Base-by-base conservation (phyloP, 53 echinoderm and acorn worm genomes). In the Temnopleurus reevesii region DNA sequence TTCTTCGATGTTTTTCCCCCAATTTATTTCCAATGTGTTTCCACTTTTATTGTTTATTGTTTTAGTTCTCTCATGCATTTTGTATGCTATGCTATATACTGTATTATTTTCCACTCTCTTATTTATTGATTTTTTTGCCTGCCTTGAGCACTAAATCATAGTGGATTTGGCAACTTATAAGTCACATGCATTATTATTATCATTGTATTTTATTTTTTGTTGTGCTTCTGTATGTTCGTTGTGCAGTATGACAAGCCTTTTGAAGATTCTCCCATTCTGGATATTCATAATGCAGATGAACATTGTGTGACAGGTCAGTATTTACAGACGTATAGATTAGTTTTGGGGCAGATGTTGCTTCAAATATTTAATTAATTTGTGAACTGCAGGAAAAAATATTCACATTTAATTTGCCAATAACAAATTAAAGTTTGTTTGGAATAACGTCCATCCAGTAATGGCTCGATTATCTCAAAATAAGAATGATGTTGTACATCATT, bases 231-330 rank as follows among this genome's bases (percentile, higher is more conserved):
- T 83, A 55, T 56, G 8, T 56, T 83, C 31, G 18, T 5, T 77
- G 19, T 45, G 9, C 45, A 85, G 85, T 85, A 85, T 85, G 85
- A 85, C 60, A 85, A 85, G 44, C 85, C 85, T 1, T 85, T 85
- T 60, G 85, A 85, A 45, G 85, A 60, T 60, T 85, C 85, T 60
- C 85, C 85, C 13, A 49, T 85, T 44, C 38, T 85, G 23, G 60
- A 85, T 60, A 18, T 85, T 12, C n/a, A 85, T 4, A 36, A 85
- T n/a, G n/a, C n/a, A n/a, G 44, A 59, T 85, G 85, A n/a, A n/a
- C 25, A 59, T 47, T 79, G 46, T 49, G 46, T 28, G 28, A 17
- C 79, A 79, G 49, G 79, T 79, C 6, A 79, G 49, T 46, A 49
- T 12, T 49, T 12, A 49, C 9, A 15, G 49, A 49, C 9, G 49